These are phyloP conservation scores for Rotaria socialis DNA, from an alignment of 2,888 invertebrate species.

Conservation along the genomic window DNA sequence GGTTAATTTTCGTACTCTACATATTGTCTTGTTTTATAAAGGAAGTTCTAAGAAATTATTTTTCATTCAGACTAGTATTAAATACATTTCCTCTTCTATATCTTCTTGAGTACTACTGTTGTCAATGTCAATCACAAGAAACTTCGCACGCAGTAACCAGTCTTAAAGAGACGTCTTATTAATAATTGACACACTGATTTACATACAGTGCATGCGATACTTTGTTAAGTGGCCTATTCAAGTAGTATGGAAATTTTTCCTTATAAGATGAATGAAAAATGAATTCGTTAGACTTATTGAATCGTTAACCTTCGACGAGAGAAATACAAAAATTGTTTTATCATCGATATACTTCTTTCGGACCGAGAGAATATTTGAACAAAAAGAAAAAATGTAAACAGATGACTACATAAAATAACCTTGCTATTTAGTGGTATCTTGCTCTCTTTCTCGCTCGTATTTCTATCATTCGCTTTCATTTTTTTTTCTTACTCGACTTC, in stretches of 20 bases:
- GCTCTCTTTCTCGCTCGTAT: not conserved
- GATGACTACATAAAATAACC: not conserved
- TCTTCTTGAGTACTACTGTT: not conserved
- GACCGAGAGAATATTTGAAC: not conserved
- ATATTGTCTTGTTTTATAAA: too few species aligned
- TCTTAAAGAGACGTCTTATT: not conserved
- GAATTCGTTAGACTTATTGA: not conserved
- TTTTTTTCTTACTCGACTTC: not conserved
- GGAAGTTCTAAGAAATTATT: too few species aligned
- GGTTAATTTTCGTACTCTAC: too few species aligned
- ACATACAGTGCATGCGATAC: not conserved
- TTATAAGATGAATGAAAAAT: not conserved
- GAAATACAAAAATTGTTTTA: not conserved
- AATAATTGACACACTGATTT: not conserved
- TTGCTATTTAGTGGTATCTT: not conserved
- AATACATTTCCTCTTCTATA: not conserved
- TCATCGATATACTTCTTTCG: not conserved
- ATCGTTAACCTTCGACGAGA: not conserved
- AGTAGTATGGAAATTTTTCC: constrained; percentile 13
- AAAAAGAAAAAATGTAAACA: not conserved
- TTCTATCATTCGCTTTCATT: not conserved
- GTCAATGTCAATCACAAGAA: not conserved
- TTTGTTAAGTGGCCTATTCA: not conserved
- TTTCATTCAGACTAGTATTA: not conserved
- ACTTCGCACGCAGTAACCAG: not conserved